These are phyloP conservation scores for Merodon equestris DNA, from an alignment of 2,888 invertebrate species.

Conservation along the genomic window DNA sequence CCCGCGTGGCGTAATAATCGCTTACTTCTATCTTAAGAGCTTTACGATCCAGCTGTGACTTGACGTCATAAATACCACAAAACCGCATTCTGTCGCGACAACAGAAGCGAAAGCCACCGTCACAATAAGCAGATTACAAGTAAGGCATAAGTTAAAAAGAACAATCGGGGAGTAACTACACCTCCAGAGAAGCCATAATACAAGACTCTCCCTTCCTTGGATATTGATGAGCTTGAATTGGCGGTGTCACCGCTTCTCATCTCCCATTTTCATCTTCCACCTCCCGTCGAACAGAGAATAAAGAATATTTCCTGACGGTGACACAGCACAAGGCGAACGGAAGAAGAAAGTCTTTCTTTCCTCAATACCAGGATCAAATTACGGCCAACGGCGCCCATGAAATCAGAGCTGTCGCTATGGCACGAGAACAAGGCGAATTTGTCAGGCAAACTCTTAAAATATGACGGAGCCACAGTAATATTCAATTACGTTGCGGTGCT, in stretches of 20 bases:
- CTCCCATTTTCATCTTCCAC: not conserved
- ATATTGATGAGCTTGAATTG: not conserved
- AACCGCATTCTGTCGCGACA: no score
- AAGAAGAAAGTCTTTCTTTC: constrained; percentile 13
- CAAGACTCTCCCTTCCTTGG: not conserved
- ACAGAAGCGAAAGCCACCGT: no score
- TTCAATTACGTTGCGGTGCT: constrained; percentile 50
- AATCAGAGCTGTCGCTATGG: not conserved
- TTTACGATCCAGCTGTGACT: no score
- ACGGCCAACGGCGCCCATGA: not conserved
- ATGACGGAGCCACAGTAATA: constrained; percentile 51
- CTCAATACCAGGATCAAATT: constrained; percentile 54
- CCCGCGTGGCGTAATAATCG: no score
- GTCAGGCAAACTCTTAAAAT: constrained; percentile 61
- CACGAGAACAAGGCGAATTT: constrained; percentile 60
- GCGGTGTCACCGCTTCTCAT: not conserved
- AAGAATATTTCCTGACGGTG: no score
- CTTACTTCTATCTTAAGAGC: no score
- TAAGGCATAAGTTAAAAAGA: no score
- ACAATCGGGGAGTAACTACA: not conserved
- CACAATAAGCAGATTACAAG: no score
- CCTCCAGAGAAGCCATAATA: not conserved
- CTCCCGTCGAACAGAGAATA: not conserved
- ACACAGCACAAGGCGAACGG: no score
- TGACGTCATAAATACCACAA: no score